These are phyloP conservation scores for Heterohyrax brucei DNA, from an alignment of 2,797 vertebrate species.

Conservation along the genomic window DNA sequence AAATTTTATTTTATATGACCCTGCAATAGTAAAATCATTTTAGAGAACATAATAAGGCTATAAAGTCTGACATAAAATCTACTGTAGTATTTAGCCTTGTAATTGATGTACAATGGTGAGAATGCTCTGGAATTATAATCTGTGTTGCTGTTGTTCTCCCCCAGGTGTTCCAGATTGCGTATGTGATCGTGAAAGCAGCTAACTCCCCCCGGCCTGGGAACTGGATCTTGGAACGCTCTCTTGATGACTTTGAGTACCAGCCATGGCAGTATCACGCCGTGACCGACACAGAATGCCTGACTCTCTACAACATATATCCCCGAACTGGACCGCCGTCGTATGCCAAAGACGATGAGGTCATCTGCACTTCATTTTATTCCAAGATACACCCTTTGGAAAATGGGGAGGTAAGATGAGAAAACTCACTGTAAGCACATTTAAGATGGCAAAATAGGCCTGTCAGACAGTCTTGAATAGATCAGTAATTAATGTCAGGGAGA, in stretches of 20 bases:
- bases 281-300: slow-evolving; percentile 97
- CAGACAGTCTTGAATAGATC: slow-evolving; percentile 55
- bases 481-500: slow-evolving; percentile 73
- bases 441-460: slow-evolving; percentile 41
- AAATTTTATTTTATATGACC: slow-evolving; percentile 49
- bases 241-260: slow-evolving; percentile 93
- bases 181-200: slow-evolving; percentile 97
- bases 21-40: slow-evolving; percentile 46
- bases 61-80: slow-evolving; percentile 29
- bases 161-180: slow-evolving; percentile 98
- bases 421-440: background rate
- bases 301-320: slow-evolving; percentile 95
- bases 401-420: slow-evolving; percentile 95
- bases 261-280: slow-evolving; percentile 99
- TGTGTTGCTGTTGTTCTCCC: background rate
- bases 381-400: slow-evolving; percentile 98
- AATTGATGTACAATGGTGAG: background rate
- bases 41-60: slow-evolving; percentile 15
- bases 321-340: slow-evolving; percentile 95
- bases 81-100: background rate
- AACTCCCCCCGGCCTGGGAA: slow-evolving; percentile 98
- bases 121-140: background rate
- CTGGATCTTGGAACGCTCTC: slow-evolving; percentile 97
- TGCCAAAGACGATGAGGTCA: slow-evolving; percentile 96
- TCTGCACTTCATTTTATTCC: slow-evolving; percentile 98